phyloP scores from a whole-genome alignment of 2,888 invertebrate genomes.

The Drosophila ustulata region DNA sequence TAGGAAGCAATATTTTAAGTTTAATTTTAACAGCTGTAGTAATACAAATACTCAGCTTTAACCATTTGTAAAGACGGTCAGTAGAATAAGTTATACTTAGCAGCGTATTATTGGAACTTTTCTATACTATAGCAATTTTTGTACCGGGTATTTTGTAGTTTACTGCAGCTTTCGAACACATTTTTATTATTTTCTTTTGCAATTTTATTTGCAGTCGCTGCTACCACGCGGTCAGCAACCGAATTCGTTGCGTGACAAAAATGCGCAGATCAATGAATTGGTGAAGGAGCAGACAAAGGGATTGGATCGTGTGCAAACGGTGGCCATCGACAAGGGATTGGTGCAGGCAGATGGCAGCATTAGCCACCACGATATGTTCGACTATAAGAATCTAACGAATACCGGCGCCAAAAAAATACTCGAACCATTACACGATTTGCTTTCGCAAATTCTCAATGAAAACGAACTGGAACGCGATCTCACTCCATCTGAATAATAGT shows the following conservation, averaged over 20 bases:
- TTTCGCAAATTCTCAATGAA: conserved; percentile 91
- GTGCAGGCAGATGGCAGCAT: conserved; percentile 92
- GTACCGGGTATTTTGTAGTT: not conserved
- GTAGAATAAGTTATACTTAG: too few species aligned
- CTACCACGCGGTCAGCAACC: conserved; percentile 95
- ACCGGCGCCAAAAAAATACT: conserved; percentile 94
- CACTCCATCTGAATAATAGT: conserved; percentile 89
- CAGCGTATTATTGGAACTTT: too few species aligned
- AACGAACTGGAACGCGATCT: conserved; percentile 91
- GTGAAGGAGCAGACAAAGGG: conserved; percentile 88
- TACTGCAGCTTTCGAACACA: not conserved
- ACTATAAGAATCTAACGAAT: conserved; percentile 94
- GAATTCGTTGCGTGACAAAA: conserved; percentile 92
- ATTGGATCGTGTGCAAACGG: conserved; percentile 90
- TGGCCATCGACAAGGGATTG: conserved; percentile 92
- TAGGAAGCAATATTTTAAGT: too few species aligned
- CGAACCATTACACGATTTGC: conserved; percentile 92
- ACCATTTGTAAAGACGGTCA: too few species aligned
- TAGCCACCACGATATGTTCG: conserved; percentile 96
- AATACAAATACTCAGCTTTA: too few species aligned
- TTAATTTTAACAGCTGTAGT: too few species aligned
- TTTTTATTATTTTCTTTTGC: conserved; percentile 11
- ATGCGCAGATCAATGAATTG: conserved; percentile 90
- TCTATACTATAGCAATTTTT: not conserved
- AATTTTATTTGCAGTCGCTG: conserved; percentile 89